Evolutionary conservation across 2,797 vertebrate species (phyloP).

Genomic region (Limnodromus scolopaceus): DNA sequence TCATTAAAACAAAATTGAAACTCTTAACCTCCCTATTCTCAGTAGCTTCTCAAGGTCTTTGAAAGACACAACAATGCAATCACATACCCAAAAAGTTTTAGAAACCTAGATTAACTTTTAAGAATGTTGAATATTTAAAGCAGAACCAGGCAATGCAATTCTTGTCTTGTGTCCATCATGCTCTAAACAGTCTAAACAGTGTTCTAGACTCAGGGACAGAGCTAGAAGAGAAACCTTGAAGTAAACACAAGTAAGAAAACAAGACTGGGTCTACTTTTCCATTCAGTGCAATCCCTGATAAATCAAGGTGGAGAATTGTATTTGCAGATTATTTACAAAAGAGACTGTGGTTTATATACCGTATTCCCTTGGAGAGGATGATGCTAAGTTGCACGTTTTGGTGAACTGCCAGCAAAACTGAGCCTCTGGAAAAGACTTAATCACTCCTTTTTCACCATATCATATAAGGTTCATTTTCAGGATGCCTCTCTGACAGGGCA

Average conservation of each 20-base stretch:
- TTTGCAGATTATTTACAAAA: background rate
- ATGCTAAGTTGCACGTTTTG: background rate
- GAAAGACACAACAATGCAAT: constrained; percentile 18
- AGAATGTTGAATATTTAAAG: background rate
- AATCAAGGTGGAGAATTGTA: background rate
- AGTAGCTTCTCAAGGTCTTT: constrained; percentile 46
- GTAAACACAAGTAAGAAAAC: background rate
- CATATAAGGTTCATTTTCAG: background rate
- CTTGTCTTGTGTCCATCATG: background rate
- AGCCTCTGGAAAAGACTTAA: background rate
- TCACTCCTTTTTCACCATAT: background rate
- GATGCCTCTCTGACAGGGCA: background rate
- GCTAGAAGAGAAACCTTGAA: background rate
- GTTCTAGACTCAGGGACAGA: background rate
- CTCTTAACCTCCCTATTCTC: constrained; percentile 39
- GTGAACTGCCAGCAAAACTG: background rate
- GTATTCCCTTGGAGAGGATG: background rate
- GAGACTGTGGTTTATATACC: background rate
- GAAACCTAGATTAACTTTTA: background rate
- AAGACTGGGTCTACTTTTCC: background rate
- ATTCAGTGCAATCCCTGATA: background rate
- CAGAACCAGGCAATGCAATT: background rate
- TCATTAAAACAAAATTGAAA: constrained; percentile 70
- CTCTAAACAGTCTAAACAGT: background rate
- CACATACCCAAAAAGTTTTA: background rate